Conservation (phyloP, 2,113 vertebrate genomes). For the Lipophrys pholis region DNA sequence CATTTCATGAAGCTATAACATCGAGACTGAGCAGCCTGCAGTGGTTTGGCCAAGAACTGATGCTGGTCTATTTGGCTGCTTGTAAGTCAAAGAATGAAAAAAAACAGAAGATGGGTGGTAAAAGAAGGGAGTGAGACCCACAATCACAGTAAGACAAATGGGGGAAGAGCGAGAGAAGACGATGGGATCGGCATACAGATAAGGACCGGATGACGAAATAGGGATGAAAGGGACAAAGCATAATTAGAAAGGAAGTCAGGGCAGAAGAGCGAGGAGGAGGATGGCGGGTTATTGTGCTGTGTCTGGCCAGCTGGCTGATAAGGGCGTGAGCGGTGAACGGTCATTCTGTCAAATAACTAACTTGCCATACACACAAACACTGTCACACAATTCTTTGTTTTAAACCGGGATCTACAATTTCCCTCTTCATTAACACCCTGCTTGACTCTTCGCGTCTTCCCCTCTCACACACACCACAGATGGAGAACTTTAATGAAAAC, state of each 20-base stretch:
- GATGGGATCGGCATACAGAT: constrained; percentile 54
- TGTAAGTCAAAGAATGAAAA: constrained; percentile 1
- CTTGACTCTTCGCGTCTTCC: neutral
- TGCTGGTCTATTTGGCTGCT: constrained; percentile 36
- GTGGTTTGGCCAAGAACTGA: constrained; percentile 44
- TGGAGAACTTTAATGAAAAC: constrained; percentile 33
- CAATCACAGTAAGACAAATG: constrained; percentile 42
- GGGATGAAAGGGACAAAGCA: constrained; percentile 38
- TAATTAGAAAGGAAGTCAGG: constrained; percentile 2
- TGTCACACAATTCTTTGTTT: neutral
- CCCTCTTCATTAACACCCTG: constrained; percentile 29
- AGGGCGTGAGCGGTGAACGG: constrained; percentile 10
- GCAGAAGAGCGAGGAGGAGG: constrained; percentile 3
- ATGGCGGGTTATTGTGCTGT: neutral
- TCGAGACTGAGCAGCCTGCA: constrained; percentile 45
- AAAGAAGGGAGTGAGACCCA: constrained; percentile 1
- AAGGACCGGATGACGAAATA: constrained; percentile 42
- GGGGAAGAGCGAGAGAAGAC: constrained; percentile 26
- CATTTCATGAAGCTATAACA: constrained; percentile 41
- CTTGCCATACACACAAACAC: constrained; percentile 15
- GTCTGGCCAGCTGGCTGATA: constrained; percentile 45
- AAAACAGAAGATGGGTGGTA: neutral
- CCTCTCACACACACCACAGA: constrained; percentile 27
- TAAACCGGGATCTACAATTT: constrained; percentile 18
- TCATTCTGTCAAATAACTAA: constrained; percentile 45